A percentile compares a stretch with the other conserved stretches of the same genome.
Conservation (phyloP, 2,888 invertebrate species). For the Euplagia quadripunctaria region DNA sequence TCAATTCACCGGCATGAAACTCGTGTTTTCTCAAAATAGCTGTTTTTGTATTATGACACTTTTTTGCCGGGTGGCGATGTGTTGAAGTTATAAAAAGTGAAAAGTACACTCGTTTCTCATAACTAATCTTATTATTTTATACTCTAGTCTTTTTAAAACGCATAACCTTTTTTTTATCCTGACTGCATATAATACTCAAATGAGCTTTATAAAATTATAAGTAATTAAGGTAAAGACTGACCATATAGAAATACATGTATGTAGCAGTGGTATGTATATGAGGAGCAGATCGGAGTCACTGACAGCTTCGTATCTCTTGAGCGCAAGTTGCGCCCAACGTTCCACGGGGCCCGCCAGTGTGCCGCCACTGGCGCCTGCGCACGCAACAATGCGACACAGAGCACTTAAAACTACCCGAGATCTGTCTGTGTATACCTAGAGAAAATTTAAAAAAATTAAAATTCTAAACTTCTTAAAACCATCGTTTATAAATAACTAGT, state of each 20-base stretch:
- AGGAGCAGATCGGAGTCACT: conserved; percentile 90
- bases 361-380: conserved; percentile 80
- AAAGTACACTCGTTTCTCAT: too few relatives aligned
- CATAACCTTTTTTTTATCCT: too few relatives aligned
- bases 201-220: too few relatives aligned
- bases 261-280: conserved; percentile 90
- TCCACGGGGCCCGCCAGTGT: conserved; percentile 88
- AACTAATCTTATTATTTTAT: too few relatives aligned
- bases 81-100: too few relatives aligned
- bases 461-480: background rate
- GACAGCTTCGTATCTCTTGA: conserved; percentile 91
- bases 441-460: conserved; percentile 11
- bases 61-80: too few relatives aligned
- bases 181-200: too few relatives aligned
- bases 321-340: conserved; percentile 90
- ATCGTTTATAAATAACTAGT: background rate
- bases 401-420: conserved; percentile 90
- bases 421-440: conserved; percentile 89
- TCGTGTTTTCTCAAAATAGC: too few relatives aligned
- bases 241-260: conserved; percentile 90
- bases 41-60: too few relatives aligned
- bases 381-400: conserved; percentile 90
- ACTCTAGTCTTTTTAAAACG: too few relatives aligned
- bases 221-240: conserved; percentile 59
- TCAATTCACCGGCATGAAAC: too few relatives aligned